Evolutionary conservation across 2,113 vertebrate genomes (phyloP).

Genomic region (Apodemus sylvaticus): DNA sequence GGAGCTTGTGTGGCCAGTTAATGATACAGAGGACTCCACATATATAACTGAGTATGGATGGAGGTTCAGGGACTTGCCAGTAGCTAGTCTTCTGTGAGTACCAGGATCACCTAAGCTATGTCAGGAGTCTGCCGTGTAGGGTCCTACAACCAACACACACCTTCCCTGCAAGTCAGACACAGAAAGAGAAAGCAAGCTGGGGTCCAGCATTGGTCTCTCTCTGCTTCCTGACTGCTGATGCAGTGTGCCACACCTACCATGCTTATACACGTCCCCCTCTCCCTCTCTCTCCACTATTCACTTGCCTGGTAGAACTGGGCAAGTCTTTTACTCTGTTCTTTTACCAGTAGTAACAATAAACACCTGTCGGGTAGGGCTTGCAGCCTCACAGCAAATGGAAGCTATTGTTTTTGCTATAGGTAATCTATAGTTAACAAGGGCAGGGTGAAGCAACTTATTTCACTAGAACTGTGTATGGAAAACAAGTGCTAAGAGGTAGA

Average conservation of each 20-base stretch:
- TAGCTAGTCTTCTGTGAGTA: not conserved
- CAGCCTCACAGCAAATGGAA: not conserved
- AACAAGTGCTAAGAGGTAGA: not conserved
- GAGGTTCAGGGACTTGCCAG: not conserved
- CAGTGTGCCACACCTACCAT: not conserved
- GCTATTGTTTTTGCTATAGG: not conserved
- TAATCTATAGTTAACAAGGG: not conserved
- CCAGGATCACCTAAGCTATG: not conserved
- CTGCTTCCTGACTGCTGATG: not conserved
- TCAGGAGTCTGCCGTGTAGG: not conserved
- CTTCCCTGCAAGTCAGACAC: not conserved
- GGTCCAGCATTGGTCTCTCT: not conserved
- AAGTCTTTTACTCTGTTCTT: not conserved
- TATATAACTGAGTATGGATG: not conserved
- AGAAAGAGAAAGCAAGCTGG: not conserved
- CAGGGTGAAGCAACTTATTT: not conserved
- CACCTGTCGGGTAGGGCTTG: not conserved
- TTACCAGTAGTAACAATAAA: not conserved
- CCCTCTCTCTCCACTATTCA: not conserved
- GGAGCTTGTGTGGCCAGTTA: not conserved
- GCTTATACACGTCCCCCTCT: fast-evolving
- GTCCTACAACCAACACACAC: not conserved
- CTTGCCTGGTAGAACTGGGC: not conserved
- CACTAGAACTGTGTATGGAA: not conserved
- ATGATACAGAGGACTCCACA: not conserved